A percentile compares a stretch with the other conserved stretches of the same genome.
phyloP scores from a whole-genome alignment of 2,888 invertebrate species.

The Drosophila birchii region DNA sequence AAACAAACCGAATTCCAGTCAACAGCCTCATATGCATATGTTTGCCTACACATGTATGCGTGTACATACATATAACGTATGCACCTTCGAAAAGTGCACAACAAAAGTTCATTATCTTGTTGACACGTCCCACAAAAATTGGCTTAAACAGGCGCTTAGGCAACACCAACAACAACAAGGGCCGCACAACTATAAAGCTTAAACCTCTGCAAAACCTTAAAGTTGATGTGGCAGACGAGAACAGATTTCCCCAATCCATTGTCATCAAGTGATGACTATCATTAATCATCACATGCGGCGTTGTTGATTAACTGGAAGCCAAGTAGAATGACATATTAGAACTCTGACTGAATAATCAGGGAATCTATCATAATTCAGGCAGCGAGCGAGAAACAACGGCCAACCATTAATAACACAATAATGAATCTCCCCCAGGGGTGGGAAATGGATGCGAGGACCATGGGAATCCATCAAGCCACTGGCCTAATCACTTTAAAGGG shows the following conservation, averaged over 20 bases:
- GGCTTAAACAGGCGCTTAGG: conserved; percentile 34
- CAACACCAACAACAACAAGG: neutral
- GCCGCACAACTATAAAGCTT: neutral
- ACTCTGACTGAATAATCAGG: conserved; percentile 30
- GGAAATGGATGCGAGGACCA: conserved; percentile 7
- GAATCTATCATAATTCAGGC: conserved; percentile 65
- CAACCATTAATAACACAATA: conserved; percentile 63
- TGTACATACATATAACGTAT: conserved; percentile 5
- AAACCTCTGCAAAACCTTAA: neutral
- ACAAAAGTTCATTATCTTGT: conserved; percentile 74
- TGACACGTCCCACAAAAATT: conserved; percentile 65
- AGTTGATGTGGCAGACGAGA: neutral
- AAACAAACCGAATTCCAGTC: conserved; percentile 24
- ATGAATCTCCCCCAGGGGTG: conserved; percentile 42
- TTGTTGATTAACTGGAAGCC: conserved; percentile 62
- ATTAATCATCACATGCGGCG: conserved; percentile 68
- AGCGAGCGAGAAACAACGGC: conserved; percentile 23
- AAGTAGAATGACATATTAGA: conserved; percentile 59
- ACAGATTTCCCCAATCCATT: conserved; percentile 6
- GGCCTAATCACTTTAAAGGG: conserved; percentile 54
- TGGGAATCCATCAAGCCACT: conserved; percentile 30
- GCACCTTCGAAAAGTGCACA: conserved; percentile 36
- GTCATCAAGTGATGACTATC: conserved; percentile 22
- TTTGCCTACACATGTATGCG: conserved; percentile 44
- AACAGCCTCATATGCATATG: conserved; percentile 34